Evolutionary conservation across 2,888 invertebrate genomes (phyloP).

Genomic region (Nymphalis urticae): DNA sequence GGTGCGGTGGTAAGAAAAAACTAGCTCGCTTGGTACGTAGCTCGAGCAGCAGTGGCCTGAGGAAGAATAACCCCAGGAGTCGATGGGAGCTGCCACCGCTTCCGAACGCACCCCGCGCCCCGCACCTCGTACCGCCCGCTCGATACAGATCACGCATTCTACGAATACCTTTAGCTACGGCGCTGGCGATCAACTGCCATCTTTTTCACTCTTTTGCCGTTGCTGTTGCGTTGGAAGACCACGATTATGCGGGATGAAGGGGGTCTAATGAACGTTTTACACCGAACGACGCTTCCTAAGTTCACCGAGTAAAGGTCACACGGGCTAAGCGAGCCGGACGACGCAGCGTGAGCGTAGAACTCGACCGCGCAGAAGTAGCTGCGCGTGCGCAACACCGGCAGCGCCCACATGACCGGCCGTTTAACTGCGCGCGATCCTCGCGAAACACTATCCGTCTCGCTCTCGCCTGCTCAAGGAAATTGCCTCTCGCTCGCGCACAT

Average conservation of each 20-base stretch:
- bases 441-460: constrained; percentile 55
- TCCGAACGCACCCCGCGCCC: constrained; percentile 77
- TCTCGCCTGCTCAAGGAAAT: constrained; percentile 45
- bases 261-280: constrained; percentile 77
- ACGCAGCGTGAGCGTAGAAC: constrained; percentile 76
- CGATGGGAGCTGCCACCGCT: constrained; percentile 82
- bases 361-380: constrained; percentile 74
- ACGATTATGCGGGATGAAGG: constrained; percentile 67
- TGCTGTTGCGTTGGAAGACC: constrained; percentile 63
- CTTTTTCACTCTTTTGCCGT: constrained; percentile 71
- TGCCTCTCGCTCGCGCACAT: constrained; percentile 58
- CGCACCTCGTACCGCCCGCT: constrained; percentile 65
- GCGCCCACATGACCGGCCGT: constrained; percentile 79
- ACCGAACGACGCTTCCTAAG: constrained; percentile 79
- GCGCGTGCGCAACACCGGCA: constrained; percentile 81
- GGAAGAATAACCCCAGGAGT: constrained; percentile 83
- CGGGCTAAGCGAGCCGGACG: constrained; percentile 76
- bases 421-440: constrained; percentile 63
- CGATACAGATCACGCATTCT: constrained; percentile 82
- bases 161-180: constrained; percentile 79
- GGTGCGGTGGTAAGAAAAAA: constrained; percentile 83
- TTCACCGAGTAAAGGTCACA: constrained; percentile 80
- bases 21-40: constrained; percentile 81
- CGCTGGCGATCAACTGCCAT: constrained; percentile 69
- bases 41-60: constrained; percentile 82